Conservation (phyloP, 2,797 vertebrate species). For the Sebastiscus albofasciatus region DNA sequence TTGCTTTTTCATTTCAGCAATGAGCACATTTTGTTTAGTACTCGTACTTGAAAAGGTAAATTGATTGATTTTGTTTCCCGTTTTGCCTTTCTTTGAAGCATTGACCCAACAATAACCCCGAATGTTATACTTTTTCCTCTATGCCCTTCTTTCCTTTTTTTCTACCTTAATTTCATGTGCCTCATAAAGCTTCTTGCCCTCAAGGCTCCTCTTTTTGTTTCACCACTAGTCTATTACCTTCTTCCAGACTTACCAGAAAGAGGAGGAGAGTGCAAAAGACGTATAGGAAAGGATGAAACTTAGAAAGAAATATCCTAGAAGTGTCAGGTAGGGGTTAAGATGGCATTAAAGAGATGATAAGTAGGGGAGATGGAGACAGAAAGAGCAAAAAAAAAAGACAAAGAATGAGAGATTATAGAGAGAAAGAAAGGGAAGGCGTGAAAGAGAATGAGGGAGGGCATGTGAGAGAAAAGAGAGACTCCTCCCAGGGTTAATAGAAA, state of each 20-base stretch:
- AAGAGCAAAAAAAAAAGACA: background rate
- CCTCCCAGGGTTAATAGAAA: conserved; percentile 69
- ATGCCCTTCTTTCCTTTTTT: background rate
- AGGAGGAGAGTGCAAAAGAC: background rate
- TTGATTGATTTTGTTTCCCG: conserved; percentile 47
- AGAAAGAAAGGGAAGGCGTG: background rate
- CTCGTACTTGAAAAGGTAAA: conserved; percentile 29
- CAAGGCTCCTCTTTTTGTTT: conserved; percentile 43
- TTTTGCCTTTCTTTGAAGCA: background rate
- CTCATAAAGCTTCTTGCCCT: conserved; percentile 47
- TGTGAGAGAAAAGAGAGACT: conserved; percentile 9
- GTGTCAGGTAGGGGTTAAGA: background rate
- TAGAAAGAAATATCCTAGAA: background rate
- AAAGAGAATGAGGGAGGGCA: background rate
- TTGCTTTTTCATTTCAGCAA: conserved; percentile 30
- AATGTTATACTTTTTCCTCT: background rate
- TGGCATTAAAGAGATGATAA: background rate
- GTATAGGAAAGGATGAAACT: background rate
- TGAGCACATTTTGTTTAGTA: conserved; percentile 32
- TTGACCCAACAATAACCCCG: conserved; percentile 37
- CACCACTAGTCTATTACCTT: conserved; percentile 39
- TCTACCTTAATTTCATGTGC: conserved; percentile 24
- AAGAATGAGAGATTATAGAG: background rate
- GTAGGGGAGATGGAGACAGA: background rate
- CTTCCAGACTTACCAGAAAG: conserved; percentile 19